Evolutionary conservation across 2,888 invertebrate genomes (phyloP).

Genomic region (Margaritifera margaritifera): DNA sequence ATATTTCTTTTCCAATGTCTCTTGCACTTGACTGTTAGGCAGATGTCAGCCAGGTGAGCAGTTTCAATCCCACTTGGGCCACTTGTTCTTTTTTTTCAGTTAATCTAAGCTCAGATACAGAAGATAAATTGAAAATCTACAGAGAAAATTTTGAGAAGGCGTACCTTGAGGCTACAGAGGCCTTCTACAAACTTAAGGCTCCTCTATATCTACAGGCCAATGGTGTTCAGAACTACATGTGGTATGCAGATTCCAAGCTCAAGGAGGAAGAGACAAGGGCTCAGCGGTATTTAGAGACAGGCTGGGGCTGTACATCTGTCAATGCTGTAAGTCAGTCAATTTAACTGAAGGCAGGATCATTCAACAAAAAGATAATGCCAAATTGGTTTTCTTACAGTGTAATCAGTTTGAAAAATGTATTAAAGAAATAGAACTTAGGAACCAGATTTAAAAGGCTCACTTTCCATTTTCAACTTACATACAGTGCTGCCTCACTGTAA

Average conservation of each 20-base stretch:
- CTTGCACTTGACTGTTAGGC: too few relatives aligned
- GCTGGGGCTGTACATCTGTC: conserved; percentile 82
- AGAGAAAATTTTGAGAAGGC: conserved; percentile 95
- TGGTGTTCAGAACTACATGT: conserved; percentile 98
- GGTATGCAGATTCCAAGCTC: conserved; percentile 94
- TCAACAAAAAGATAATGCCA: background rate
- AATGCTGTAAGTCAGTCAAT: conserved; percentile 72
- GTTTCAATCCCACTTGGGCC: too few relatives aligned
- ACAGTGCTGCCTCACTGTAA: too few relatives aligned
- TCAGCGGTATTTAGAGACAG: conserved; percentile 91
- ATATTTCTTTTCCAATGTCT: too few relatives aligned
- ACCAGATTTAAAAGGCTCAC: background rate
- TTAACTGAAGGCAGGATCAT: background rate
- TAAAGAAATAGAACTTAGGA: background rate
- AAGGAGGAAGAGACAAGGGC: conserved; percentile 96
- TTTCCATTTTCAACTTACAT: too few relatives aligned
- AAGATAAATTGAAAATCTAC: conserved; percentile 95
- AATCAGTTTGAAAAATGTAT: background rate
- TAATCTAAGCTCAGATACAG: conserved; percentile 93
- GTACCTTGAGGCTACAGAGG: conserved; percentile 94
- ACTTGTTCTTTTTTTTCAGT: conserved; percentile 77
- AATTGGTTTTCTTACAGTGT: background rate
- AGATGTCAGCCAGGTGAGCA: too few relatives aligned
- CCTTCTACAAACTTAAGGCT: conserved; percentile 92
- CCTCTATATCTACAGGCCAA: conserved; percentile 89